These are phyloP conservation scores for Ichneumon xanthorius DNA, from an alignment of 2,888 invertebrate species.

Conservation along the genomic window DNA sequence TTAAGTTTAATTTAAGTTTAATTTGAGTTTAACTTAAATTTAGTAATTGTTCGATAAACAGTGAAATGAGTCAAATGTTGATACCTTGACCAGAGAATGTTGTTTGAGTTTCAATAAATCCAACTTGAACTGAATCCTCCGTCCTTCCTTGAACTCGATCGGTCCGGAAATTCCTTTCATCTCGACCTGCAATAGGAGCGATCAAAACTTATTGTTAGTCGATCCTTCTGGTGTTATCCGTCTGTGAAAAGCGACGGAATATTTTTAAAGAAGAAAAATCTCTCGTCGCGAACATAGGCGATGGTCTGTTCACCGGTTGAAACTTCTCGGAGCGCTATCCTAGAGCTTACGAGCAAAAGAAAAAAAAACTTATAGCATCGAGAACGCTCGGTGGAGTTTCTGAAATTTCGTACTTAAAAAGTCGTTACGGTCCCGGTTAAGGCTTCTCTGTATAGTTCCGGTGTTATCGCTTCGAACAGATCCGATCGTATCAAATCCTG, in stretches of 20 bases:
- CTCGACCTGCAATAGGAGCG: constrained; percentile 87
- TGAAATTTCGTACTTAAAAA: constrained; percentile 74
- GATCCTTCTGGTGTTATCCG: constrained; percentile 28
- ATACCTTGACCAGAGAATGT: constrained; percentile 89
- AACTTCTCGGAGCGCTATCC: constrained; percentile 41
- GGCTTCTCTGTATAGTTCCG: constrained; percentile 19
- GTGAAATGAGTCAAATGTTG: background rate
- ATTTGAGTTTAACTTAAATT: background rate
- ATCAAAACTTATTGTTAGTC: constrained; percentile 56
- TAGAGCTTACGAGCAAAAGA: constrained; percentile 23
- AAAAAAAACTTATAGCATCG: constrained; percentile 49
- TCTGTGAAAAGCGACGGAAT: constrained; percentile 35
- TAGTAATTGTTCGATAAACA: background rate
- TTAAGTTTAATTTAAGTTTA: too few species aligned
- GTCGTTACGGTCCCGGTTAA: constrained; percentile 69
- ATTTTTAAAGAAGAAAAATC: constrained; percentile 47
- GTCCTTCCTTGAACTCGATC: constrained; percentile 92
- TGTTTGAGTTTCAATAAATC: constrained; percentile 91
- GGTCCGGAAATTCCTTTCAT: constrained; percentile 93
- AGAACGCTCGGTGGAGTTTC: constrained; percentile 36
- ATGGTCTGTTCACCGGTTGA: constrained; percentile 6
- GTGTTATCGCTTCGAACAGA: constrained; percentile 27
- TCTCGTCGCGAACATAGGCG: constrained; percentile 24
- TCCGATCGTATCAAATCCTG: constrained; percentile 32
- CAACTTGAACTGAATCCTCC: constrained; percentile 90